These are phyloP conservation scores for Melanargia galathea DNA, from an alignment of 2,888 invertebrate genomes.

Conservation along the genomic window DNA sequence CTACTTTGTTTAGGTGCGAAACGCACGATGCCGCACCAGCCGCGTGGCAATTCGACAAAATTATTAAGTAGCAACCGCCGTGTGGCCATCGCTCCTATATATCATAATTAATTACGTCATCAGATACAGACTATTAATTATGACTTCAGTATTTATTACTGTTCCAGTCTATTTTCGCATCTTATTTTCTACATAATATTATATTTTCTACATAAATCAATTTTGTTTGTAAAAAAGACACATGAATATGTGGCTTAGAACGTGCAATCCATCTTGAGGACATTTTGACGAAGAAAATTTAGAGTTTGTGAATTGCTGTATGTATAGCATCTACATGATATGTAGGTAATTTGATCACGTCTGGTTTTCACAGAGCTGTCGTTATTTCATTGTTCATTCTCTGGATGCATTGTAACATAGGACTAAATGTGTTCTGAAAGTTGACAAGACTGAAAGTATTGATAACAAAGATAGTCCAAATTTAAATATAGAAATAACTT, in stretches of 20 bases:
- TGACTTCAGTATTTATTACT: too few relatives aligned
- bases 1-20: too few relatives aligned
- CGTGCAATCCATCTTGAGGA: background rate
- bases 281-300: background rate
- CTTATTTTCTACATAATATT: background rate
- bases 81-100: too few relatives aligned
- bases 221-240: constrained; percentile 1
- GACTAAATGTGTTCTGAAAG: background rate
- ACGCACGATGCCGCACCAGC: too few relatives aligned
- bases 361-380: constrained; percentile 24
- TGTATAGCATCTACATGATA: too few relatives aligned
- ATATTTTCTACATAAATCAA: background rate
- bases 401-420: background rate
- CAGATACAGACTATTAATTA: too few relatives aligned
- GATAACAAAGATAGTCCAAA: background rate
- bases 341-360: constrained; percentile 40
- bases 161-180: background rate
- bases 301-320: background rate
- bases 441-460: background rate
- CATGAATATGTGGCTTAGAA: background rate
- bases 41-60: too few relatives aligned
- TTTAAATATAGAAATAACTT: too few relatives aligned
- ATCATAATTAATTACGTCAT: too few relatives aligned
- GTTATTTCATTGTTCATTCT: constrained; percentile 2
- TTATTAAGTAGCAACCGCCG: too few relatives aligned